Percentiles rank a stretch among this genome's conserved stretches.
Conservation (phyloP, 2,797 vertebrate species). For the Gymnothorax reevesii region DNA sequence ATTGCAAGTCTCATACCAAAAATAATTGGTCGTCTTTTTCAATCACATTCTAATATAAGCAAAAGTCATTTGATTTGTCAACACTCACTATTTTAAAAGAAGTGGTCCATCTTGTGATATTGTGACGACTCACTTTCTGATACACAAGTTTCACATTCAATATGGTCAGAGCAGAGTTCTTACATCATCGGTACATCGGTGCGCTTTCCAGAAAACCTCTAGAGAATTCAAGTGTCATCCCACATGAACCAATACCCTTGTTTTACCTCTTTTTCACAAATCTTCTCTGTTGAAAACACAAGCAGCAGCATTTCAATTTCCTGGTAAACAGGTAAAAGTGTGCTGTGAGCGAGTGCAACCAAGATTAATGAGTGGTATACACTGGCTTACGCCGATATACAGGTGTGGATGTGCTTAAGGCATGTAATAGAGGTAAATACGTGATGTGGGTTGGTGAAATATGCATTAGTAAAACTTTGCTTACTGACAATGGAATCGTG, state of each 20-base stretch:
- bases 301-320: conserved; percentile 45
- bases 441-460: not conserved
- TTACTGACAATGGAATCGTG: conserved; percentile 5
- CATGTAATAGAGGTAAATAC: not conserved
- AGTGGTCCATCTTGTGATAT: conserved; percentile 71
- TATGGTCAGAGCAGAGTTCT: conserved; percentile 76
- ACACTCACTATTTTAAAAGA: conserved; percentile 74
- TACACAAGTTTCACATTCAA: conserved; percentile 81
- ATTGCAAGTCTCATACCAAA: conserved; percentile 66
- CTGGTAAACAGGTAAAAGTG: conserved; percentile 21
- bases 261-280: conserved; percentile 31
- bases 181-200: conserved; percentile 62
- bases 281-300: conserved; percentile 52
- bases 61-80: conserved; percentile 81
- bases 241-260: conserved; percentile 47
- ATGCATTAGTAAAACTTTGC: conserved; percentile 13
- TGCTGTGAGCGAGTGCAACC: not conserved
- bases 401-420: not conserved
- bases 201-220: conserved; percentile 61
- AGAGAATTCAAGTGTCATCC: conserved; percentile 63
- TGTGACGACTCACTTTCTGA: conserved; percentile 76
- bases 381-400: not conserved
- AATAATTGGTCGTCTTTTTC: conserved; percentile 62
- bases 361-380: not conserved
- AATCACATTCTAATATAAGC: conserved; percentile 54